Percentiles rank a stretch among this genome's conserved stretches.
These are phyloP conservation scores for Mayetiola destructor DNA, from an alignment of 2,888 invertebrate genomes.

Conservation along the genomic window DNA sequence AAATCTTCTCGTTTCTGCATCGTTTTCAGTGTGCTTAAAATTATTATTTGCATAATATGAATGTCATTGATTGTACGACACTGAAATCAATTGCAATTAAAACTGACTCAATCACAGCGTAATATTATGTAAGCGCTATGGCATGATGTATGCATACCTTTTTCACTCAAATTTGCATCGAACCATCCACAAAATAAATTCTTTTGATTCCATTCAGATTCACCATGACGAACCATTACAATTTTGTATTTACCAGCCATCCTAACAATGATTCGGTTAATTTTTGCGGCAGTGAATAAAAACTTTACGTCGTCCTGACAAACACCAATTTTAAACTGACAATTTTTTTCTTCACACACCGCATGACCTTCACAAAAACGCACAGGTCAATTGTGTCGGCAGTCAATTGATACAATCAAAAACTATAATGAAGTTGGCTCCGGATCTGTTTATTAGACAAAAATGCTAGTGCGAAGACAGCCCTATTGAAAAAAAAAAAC, in stretches of 20 bases:
- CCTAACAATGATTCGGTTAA: slow-evolving; percentile 7
- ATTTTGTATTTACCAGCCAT: slow-evolving; percentile 44
- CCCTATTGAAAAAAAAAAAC: no score
- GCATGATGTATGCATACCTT: slow-evolving; percentile 37
- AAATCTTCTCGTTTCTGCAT: background rate
- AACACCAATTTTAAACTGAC: no score
- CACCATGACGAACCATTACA: slow-evolving; percentile 58
- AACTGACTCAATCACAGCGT: background rate
- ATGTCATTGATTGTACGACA: background rate
- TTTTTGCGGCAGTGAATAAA: slow-evolving; percentile 11
- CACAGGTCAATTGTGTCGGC: no score
- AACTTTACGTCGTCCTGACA: no score
- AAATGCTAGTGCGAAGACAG: no score
- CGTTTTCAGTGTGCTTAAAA: background rate
- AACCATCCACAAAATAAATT: slow-evolving; percentile 64
- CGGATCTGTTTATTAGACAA: no score
- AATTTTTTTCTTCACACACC: no score
- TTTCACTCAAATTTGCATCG: slow-evolving; percentile 51
- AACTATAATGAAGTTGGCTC: no score
- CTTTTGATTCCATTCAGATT: slow-evolving; percentile 60
- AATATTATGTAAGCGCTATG: background rate
- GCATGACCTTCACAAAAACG: no score
- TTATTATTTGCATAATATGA: background rate
- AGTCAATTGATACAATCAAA: no score
- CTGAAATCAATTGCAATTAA: background rate